Base-by-base conservation (phyloP, 2,113 vertebrate genomes). In the Carassius gibelio region DNA sequence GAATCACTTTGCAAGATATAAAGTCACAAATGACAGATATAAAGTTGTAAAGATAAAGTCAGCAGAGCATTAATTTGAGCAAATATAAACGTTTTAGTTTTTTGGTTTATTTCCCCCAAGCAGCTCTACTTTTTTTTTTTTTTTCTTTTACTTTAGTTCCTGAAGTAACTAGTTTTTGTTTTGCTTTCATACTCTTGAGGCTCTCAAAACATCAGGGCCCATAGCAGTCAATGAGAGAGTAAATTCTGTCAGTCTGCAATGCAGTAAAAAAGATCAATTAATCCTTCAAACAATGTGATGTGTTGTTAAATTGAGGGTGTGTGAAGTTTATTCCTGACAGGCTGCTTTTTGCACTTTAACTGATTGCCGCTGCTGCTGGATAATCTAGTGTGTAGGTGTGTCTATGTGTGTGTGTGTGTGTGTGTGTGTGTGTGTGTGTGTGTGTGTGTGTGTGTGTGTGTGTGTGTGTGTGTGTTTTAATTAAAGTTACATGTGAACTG, bases 391-490 rank as follows among this genome's bases (percentile, higher is more conserved):
- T 26, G 78, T 57, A 50, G 75, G 88, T 52, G 82, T 72, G 86
- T 89, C 88, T 48, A 62, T 85, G 50, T 83, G 86, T 91, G 89
- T 89, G 91, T 92, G 92, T 92, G 89, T 89, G 88, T 48, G 59
- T 85, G 50, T 83, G 86, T 91, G 89, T 89, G 91, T 92, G 92
- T 92, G n/a, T n/a, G 15, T 71, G 55, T 26, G 78, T 57, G 88
- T 52, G 82, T 72, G 86, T 89, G 88, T 48, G 59, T 85, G 50
- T 83, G 86, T 91, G 89, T 89, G 91, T 92, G 92, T 92, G 89
- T 89, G 88, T 48, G 59, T 85, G 50, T 83, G 86, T 91, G 89
- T 89, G 91, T 92, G 92, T 92, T 92, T 94, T 94, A 93, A 94
- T 94, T 94, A 93, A 94, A 94, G 91, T 93, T 92, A 87, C 79